Conservation (phyloP, 2,888 invertebrate species). For the Morinoia aosen region DNA sequence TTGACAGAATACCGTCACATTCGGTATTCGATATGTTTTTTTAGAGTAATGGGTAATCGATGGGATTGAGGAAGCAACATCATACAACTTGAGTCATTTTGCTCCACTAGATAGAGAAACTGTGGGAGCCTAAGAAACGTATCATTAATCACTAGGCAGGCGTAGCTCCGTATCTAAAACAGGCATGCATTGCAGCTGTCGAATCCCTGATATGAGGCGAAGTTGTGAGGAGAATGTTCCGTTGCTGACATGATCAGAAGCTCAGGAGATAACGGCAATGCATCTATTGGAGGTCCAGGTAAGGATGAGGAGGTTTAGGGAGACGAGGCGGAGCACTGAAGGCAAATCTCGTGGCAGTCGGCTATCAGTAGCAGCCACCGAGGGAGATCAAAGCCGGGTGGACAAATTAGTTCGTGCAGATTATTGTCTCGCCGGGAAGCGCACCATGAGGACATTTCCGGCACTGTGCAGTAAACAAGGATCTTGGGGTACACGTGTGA, state of each 20-base stretch:
- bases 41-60: not conserved
- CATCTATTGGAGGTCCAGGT: not conserved
- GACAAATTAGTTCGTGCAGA: not conserved
- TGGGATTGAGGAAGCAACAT: too few relatives aligned
- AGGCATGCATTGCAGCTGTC: not conserved
- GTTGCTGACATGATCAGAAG: not conserved
- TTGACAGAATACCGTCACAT: not conserved
- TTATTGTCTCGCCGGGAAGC: too few relatives aligned
- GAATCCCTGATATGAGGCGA: not conserved
- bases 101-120: not conserved
- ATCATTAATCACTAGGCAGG: not conserved
- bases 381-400: not conserved
- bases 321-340: not conserved
- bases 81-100: too few relatives aligned
- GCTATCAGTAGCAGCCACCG: not conserved
- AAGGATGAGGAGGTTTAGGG: not conserved
- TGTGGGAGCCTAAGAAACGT: not conserved
- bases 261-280: not conserved
- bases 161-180: not conserved
- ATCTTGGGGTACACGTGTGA: not conserved
- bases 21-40: not conserved
- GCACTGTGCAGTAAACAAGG: too few relatives aligned
- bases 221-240: not conserved
- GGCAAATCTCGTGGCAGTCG: not conserved
- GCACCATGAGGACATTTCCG: too few relatives aligned